Base-by-base conservation (phyloP, 2,113 vertebrate species). In the Triplophysa siluroides region DNA sequence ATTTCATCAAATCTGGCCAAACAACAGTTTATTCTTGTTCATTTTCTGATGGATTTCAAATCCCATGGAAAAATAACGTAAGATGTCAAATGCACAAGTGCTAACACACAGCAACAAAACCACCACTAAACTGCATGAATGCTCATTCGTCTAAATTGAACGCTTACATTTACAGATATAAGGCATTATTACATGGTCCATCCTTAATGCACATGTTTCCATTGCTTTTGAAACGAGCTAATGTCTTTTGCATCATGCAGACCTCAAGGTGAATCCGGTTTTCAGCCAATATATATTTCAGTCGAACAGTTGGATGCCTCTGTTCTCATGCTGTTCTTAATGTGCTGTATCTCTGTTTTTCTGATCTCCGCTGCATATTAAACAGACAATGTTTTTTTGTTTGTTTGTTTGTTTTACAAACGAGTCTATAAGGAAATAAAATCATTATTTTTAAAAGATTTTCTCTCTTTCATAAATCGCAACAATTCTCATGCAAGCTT, bases 251-350 rank as follows among this genome's bases (percentile, higher is more conserved):
- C 43, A 13, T 72, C 52, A 23, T 23, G 23, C 1, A 0, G n/a
- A n/a, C n/a, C 33, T 62, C 21, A 41, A 79, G 72, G 76, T 85
- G 79, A 83, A 83, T 82, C 23, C 23, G 47, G 38, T 72, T 76
- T 23, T 33, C 21, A 66, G 52, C 60, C n/a, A 76, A 45, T n/a
- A n/a, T 29, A 29, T 33, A 70, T 76, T 61, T 62, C 43, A 81
- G 23, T 14, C 45, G 69, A 47, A 68, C 69, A 64, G 60, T 66
- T 70, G 47, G 7, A 81, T 1, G 14, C 54, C 33, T 47, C 11
- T 12, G 52, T 2, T 63, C 33, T 76, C 52, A 41, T 29, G 24
- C 45, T 54, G 41, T 24, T 50, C 29, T 64, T 73, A 68, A 76
- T 56, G 52, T 50, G 13, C 56, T 29, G 47, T 83, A 47, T 38